Percentiles rank a stretch among this genome's conserved stretches.
Evolutionary conservation across 2,797 vertebrate species (phyloP).

Genomic region (Vipera latastei): DNA sequence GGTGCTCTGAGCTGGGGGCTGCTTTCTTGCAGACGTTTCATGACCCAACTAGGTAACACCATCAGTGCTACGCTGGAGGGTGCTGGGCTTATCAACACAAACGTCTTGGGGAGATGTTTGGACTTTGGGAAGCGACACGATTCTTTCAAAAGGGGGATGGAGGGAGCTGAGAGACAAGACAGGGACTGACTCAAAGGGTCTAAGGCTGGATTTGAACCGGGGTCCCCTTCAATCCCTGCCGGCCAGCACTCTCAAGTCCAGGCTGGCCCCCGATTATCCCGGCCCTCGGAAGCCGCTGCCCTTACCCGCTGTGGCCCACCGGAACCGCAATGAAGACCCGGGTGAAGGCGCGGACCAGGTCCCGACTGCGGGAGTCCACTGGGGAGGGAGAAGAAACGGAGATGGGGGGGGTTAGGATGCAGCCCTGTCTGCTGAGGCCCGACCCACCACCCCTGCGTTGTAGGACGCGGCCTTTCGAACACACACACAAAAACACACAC

Average conservation of each 20-base stretch:
- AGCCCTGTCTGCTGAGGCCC: accelerated
- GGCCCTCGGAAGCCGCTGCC: background rate
- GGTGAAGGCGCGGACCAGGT: constrained; percentile 84
- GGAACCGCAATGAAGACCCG: constrained; percentile 88
- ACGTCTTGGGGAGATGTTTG: background rate
- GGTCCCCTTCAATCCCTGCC: background rate
- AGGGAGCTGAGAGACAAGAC: background rate
- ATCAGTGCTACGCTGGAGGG: background rate
- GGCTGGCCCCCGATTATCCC: background rate
- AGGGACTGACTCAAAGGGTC: background rate
- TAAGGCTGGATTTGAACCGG: background rate
- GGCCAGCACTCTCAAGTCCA: background rate
- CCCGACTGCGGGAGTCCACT: constrained; percentile 82
- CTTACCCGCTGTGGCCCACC: constrained; percentile 81
- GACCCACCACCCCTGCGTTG: accelerated
- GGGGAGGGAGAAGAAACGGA: constrained; percentile 26
- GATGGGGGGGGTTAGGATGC: background rate
- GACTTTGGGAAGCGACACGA: background rate
- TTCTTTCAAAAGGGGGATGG: background rate
- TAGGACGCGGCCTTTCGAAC: background rate
- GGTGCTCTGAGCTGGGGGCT: too few species aligned
- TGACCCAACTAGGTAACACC: background rate
- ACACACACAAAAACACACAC: constrained; percentile 55
- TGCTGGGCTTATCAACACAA: background rate
- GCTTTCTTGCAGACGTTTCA: background rate